Evolutionary conservation across 2,113 vertebrate genomes (phyloP), one percentile per base, ranked within the genome.

Genomic region (Urocitellus parryii): DNA sequence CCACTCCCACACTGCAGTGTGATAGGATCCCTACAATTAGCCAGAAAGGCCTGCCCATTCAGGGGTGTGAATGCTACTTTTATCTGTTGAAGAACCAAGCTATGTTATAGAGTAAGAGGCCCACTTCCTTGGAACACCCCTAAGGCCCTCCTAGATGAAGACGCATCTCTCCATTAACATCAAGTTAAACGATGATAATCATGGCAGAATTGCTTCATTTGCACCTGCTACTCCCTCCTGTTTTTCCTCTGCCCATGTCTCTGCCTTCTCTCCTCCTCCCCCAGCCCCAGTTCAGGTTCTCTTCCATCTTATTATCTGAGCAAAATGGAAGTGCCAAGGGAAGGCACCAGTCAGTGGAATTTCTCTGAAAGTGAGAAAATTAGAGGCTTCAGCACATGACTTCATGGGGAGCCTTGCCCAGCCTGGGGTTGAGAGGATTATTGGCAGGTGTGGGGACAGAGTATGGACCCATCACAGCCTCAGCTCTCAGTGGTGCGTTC

Each of bases 1-100:
- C 39, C 56, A 20, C 18, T 56, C 74, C 67, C 20, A 89, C 29
- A 34, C 16, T 16, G 24, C n/a, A 83, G 13, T 42, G 7, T 11
- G 61, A 88, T 58, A 20, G 18, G 84, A 90, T 42, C 76, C 81
- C 85, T 97, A 58, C 53, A 89, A 82, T 16, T 10, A 87, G 34
- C 63, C n/a, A 34, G 34, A 51, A 81, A 72, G 73, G 25, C 39
- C 67, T 17, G n/a, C 5, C 20, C 16, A 45, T 32, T n/a, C 42
- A 29, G 3, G n/a, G 2, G 8, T 32, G 3, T 4, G 29, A 14
- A 5, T 42, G 9, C 73, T 27, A 8, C 1, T 4, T 53, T 39
- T 7, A 20, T 56, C 56, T 56, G 56, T 20, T 56, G 17, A 56
- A 20, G 16, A 56, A 20, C 18, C 22, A 58, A 20, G 56, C 56